Conservation (phyloP, 2,888 invertebrate genomes). For the Diarsia rubi region DNA sequence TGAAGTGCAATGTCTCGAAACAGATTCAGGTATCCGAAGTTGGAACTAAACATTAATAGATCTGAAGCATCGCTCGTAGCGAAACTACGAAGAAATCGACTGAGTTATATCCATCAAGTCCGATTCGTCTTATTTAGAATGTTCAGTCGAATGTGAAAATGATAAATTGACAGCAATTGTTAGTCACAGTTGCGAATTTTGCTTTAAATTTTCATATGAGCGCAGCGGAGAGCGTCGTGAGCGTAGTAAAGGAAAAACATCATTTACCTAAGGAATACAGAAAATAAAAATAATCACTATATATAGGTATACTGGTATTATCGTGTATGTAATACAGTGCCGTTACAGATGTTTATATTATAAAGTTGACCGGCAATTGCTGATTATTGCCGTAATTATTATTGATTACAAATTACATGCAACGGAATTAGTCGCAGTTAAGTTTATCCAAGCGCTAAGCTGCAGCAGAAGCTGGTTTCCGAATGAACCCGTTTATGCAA, state of each 20-base stretch:
- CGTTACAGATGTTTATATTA: constrained; percentile 49
- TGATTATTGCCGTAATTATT: constrained; percentile 51
- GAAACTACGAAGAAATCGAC: constrained; percentile 43
- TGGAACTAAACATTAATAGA: constrained; percentile 44
- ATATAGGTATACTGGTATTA: constrained; percentile 12
- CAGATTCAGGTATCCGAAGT: constrained; percentile 34
- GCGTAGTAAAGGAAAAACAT: neutral
- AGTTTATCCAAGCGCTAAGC: constrained; percentile 19
- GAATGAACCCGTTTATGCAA: constrained; percentile 28
- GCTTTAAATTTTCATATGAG: constrained; percentile 45
- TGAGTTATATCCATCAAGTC: constrained; percentile 38
- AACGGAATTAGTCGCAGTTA: constrained; percentile 31
- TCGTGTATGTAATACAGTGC: constrained; percentile 10
- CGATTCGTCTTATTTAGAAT: constrained; percentile 67
- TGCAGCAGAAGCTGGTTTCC: constrained; percentile 21
- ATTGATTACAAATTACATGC: constrained; percentile 59
- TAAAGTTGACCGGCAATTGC: constrained; percentile 37
- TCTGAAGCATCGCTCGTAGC: constrained; percentile 17
- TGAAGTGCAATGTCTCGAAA: constrained; percentile 25
- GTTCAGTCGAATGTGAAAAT: constrained; percentile 69
- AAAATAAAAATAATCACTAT: neutral
- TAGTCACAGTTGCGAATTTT: constrained; percentile 57
- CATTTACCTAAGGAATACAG: neutral
- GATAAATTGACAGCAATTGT: constrained; percentile 67
- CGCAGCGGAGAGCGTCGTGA: neutral